These are phyloP conservation scores for Ceyx margarethae DNA, from an alignment of 2,113 vertebrate genomes.

Conservation along the genomic window DNA sequence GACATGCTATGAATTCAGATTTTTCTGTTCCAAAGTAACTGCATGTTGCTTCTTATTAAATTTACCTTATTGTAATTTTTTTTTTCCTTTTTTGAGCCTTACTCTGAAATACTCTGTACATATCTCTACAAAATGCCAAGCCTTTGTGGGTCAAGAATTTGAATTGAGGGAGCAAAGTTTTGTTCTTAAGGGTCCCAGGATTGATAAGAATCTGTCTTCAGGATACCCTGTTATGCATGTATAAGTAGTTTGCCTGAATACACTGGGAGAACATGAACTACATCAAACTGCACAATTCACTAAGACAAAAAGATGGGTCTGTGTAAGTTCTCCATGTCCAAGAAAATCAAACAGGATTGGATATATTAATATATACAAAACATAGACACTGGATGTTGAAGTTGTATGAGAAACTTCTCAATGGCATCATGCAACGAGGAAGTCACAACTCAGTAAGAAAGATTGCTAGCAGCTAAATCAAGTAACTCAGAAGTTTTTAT, in stretches of 20 bases:
- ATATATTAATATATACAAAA: background rate
- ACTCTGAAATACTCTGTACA: background rate
- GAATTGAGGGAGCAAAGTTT: background rate
- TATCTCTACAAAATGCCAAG: background rate
- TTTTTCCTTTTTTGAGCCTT: background rate
- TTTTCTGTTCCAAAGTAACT: background rate
- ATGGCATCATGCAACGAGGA: background rate
- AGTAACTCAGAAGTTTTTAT: background rate
- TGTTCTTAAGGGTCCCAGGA: background rate
- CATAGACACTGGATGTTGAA: background rate
- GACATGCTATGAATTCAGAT: background rate
- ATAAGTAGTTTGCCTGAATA: background rate
- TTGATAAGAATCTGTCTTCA: background rate
- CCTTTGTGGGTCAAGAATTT: background rate
- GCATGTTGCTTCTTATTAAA: background rate
- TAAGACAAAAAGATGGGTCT: background rate
- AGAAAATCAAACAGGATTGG: background rate
- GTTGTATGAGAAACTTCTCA: background rate
- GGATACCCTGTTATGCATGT: background rate
- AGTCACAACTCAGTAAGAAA: background rate
- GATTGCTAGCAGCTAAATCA: background rate
- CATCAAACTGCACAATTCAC: accelerated
- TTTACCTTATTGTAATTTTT: background rate
- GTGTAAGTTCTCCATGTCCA: background rate
- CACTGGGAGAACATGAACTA: background rate